phyloP scores from a whole-genome alignment of 2,113 vertebrate species.

The Tetrax tetrax region DNA sequence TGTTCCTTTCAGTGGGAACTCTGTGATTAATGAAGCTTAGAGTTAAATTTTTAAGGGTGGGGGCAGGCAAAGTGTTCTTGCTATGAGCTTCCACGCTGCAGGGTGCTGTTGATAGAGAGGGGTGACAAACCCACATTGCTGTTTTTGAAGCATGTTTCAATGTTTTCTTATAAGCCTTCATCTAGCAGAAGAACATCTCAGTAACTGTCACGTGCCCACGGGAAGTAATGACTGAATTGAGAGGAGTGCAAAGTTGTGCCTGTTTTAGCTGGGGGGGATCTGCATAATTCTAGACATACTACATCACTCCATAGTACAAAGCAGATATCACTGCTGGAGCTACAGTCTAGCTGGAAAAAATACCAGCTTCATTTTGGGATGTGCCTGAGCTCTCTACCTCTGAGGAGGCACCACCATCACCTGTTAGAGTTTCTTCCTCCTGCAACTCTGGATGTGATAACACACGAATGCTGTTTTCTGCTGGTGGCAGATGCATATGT shows the following conservation, averaged over 20 bases:
- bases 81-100: neutral
- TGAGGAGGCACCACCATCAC: neutral
- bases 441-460: neutral
- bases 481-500: neutral
- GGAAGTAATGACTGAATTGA: neutral
- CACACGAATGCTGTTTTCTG: neutral
- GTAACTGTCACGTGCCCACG: neutral
- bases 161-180: neutral
- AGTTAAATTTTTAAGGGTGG: neutral
- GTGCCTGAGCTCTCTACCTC: neutral
- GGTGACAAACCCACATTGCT: rapidly evolving
- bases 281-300: neutral
- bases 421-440: neutral
- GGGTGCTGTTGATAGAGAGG: neutral
- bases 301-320: neutral
- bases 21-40: constrained; percentile 8
- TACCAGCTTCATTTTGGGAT: neutral
- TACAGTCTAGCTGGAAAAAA: neutral
- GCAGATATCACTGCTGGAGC: neutral
- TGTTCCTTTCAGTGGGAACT: constrained; percentile 9
- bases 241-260: neutral
- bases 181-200: neutral
- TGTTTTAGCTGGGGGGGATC: rapidly evolving
- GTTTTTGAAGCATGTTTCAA: neutral
- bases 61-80: neutral